These are phyloP conservation scores for Polia nebulosa DNA, from an alignment of 2,888 invertebrate genomes.

Conservation along the genomic window DNA sequence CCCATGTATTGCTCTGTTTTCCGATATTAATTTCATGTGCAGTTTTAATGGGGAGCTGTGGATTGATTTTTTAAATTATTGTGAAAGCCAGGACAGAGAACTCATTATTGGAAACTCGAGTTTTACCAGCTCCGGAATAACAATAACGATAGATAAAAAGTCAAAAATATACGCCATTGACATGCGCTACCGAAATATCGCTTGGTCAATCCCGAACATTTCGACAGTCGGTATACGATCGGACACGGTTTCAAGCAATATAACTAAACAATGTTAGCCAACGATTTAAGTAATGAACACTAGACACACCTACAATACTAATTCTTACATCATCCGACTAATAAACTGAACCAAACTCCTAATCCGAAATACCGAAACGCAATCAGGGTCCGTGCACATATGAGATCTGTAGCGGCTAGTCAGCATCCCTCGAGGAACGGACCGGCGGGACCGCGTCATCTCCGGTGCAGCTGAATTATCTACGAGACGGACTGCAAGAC, in stretches of 20 bases:
- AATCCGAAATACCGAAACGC: conserved; percentile 47
- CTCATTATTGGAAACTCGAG: not conserved
- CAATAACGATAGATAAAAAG: too few relatives aligned
- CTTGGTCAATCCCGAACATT: too few relatives aligned
- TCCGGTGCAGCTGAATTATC: conserved; percentile 61
- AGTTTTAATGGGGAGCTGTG: not conserved
- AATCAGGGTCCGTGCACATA: conserved; percentile 44
- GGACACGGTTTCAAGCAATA: too few relatives aligned
- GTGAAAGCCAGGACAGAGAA: not conserved
- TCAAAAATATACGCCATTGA: too few relatives aligned
- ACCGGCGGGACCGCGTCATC: conserved; percentile 32
- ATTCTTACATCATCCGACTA: conserved; percentile 32
- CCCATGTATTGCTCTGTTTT: not conserved
- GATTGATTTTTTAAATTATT: not conserved
- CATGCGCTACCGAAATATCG: too few relatives aligned
- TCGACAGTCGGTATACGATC: too few relatives aligned
- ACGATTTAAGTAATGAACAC: too few relatives aligned
- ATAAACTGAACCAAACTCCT: conserved; percentile 23
- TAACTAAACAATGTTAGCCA: too few relatives aligned
- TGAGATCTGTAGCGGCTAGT: conserved; percentile 48
- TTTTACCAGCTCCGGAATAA: not conserved
- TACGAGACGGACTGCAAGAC: conserved; percentile 46
- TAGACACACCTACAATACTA: too few relatives aligned
- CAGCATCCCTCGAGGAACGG: conserved; percentile 40
- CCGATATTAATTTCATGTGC: conserved; percentile 22